Evolutionary conservation across 2,888 invertebrate genomes (phyloP).

Genomic region (Nomada fabriciana): DNA sequence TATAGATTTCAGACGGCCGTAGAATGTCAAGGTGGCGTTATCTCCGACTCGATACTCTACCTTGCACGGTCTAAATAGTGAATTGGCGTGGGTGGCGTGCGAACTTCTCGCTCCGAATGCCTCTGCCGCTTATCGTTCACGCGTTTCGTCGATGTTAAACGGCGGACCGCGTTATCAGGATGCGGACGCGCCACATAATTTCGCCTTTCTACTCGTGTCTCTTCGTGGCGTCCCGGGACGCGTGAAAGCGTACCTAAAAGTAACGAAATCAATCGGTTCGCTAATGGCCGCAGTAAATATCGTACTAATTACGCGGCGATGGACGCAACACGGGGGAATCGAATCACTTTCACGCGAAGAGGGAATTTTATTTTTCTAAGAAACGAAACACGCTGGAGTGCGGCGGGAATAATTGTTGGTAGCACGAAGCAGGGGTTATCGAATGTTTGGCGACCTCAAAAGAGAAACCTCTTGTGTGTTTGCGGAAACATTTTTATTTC

Average conservation of each 20-base stretch:
- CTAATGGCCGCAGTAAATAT: constrained; percentile 21
- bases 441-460: no score
- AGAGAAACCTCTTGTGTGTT: no score
- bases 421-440: not conserved
- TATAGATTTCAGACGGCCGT: not conserved
- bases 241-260: constrained; percentile 34
- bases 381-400: not conserved
- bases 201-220: constrained; percentile 27
- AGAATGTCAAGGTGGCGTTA: constrained; percentile 9
- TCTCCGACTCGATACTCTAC: constrained; percentile 4
- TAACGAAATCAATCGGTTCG: constrained; percentile 30
- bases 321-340: not conserved
- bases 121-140: constrained; percentile 30
- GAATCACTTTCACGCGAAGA: constrained; percentile 19
- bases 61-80: constrained; percentile 10
- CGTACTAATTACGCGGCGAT: constrained; percentile 21
- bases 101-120: constrained; percentile 31
- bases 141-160: constrained; percentile 20
- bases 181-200: constrained; percentile 28
- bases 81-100: constrained; percentile 45
- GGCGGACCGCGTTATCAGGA: constrained; percentile 36
- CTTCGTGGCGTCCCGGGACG: not conserved
- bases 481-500: no score
- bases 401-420: not conserved
- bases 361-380: constrained; percentile 4